phyloP scores from a whole-genome alignment of 2,888 invertebrate genomes.

The Lasioglossum oenotherae region DNA sequence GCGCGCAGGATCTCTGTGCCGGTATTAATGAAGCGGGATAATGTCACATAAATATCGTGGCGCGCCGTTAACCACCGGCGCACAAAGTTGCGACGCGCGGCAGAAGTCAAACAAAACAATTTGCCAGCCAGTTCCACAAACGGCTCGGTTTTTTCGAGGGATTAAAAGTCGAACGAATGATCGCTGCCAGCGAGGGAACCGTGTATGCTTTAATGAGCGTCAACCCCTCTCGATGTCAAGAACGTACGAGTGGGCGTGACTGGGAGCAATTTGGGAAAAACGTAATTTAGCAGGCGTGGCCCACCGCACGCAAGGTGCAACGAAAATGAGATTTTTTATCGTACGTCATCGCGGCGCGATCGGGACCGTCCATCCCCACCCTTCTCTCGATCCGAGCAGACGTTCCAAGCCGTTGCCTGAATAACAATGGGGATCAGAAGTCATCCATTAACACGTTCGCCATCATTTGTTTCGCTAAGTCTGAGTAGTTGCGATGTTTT shows the following conservation, averaged over 20 bases:
- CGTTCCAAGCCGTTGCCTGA: neutral
- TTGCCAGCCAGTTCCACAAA: slow-evolving; percentile 43
- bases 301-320: slow-evolving; percentile 80
- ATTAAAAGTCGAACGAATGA: slow-evolving; percentile 60
- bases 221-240: slow-evolving; percentile 68
- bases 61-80: neutral
- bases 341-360: slow-evolving; percentile 74
- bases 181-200: slow-evolving; percentile 44
- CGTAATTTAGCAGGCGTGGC: slow-evolving; percentile 79
- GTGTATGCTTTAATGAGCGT: slow-evolving; percentile 64
- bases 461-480: neutral
- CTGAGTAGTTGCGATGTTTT: neutral
- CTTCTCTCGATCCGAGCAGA: slow-evolving; percentile 15
- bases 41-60: slow-evolving; percentile 8
- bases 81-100: slow-evolving; percentile 19
- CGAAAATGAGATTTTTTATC: slow-evolving; percentile 83
- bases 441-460: neutral
- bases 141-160: slow-evolving; percentile 38
- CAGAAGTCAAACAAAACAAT: slow-evolving; percentile 27
- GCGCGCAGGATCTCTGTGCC: neutral
- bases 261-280: slow-evolving; percentile 77
- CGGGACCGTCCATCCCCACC: slow-evolving; percentile 24
- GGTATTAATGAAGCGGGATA: slow-evolving; percentile 8
- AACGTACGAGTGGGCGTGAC: slow-evolving; percentile 75
- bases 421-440: slow-evolving; percentile 1